These are phyloP conservation scores for Xiphorhynchus elegans DNA, from an alignment of 2,113 vertebrate genomes.

Conservation along the genomic window DNA sequence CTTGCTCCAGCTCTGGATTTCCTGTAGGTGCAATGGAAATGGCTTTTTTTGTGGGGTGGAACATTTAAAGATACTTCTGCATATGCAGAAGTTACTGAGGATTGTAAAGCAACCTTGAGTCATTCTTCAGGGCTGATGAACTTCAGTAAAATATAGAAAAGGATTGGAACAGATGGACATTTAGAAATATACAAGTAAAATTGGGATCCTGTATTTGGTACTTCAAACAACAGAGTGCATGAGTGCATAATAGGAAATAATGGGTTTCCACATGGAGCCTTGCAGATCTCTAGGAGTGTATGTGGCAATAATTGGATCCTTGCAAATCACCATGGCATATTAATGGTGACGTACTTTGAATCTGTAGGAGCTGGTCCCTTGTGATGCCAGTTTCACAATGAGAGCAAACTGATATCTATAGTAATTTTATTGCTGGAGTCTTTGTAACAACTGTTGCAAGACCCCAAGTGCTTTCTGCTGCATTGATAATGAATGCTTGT, in stretches of 20 bases:
- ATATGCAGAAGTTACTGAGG: neutral
- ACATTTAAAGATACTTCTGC: neutral
- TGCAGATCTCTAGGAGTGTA: neutral
- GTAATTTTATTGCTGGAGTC: neutral
- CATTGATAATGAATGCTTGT: neutral
- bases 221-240: neutral
- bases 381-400: neutral
- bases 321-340: neutral
- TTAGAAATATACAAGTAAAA: neutral
- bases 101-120: neutral
- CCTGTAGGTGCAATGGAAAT: neutral
- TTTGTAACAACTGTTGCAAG: neutral
- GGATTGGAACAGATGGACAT: neutral
- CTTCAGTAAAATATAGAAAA: neutral
- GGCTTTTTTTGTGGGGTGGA: accelerated
- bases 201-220: neutral
- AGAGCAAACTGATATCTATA: neutral
- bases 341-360: neutral
- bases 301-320: neutral
- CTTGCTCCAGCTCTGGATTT: neutral
- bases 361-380: neutral
- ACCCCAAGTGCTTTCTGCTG: neutral
- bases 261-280: neutral
- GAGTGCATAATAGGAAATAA: neutral
- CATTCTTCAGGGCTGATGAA: neutral